Conservation (phyloP, 2,113 vertebrate species). For the Aspiorhynchus laticeps region DNA sequence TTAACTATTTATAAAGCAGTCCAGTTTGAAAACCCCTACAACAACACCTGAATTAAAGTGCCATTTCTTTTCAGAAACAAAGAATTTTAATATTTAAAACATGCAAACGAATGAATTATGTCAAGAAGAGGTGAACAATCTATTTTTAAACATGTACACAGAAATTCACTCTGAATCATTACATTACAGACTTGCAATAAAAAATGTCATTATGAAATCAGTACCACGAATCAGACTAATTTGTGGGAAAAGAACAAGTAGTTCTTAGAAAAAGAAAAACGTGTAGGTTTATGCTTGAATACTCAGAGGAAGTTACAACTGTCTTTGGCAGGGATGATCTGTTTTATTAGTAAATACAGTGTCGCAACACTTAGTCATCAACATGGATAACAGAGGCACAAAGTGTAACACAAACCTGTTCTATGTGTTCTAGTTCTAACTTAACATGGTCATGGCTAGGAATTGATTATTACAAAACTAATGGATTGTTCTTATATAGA, state of each 20-base stretch:
- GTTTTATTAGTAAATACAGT: background rate
- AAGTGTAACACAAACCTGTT: background rate
- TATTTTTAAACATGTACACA: slow-evolving; percentile 12
- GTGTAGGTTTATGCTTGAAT: background rate
- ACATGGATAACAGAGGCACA: background rate
- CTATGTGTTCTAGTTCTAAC: background rate
- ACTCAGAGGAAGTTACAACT: background rate
- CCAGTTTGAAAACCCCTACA: background rate
- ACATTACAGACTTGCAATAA: slow-evolving; percentile 15
- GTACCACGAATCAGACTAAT: slow-evolving; percentile 19
- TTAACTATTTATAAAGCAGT: background rate
- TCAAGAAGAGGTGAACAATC: background rate
- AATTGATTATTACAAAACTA: background rate
- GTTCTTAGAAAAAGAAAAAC: background rate
- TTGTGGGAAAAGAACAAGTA: slow-evolving; percentile 17
- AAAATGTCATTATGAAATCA: slow-evolving; percentile 17
- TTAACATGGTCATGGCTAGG: background rate
- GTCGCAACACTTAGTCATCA: background rate
- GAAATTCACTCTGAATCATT: slow-evolving; percentile 19
- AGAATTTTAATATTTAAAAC: slow-evolving; percentile 26
- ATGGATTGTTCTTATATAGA: background rate
- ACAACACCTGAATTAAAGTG: slow-evolving; percentile 30
- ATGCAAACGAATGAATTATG: background rate
- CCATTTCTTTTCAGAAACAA: slow-evolving; percentile 31
- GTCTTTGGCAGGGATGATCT: background rate